These are phyloP conservation scores for Tenthredo scrophulariae DNA, from an alignment of 2,888 invertebrate genomes.

Conservation along the genomic window DNA sequence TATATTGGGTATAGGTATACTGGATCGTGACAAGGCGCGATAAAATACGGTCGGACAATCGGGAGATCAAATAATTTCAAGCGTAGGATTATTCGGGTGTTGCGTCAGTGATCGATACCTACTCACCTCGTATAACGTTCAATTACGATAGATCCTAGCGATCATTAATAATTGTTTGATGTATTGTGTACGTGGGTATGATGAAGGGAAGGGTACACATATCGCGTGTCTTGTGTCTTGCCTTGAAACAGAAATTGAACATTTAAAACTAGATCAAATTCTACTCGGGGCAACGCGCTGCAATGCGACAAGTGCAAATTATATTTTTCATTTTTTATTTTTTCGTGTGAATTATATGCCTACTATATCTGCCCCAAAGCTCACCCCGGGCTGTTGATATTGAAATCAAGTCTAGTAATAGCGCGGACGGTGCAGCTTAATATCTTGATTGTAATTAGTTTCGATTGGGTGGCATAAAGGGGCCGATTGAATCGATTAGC, in stretches of 20 bases:
- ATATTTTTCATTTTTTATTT: background rate
- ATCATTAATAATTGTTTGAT: background rate
- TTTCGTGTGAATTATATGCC: slow-evolving; percentile 4
- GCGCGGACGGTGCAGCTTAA: background rate
- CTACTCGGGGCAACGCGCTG: background rate
- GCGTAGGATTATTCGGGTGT: background rate
- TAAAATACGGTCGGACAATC: slow-evolving; percentile 14
- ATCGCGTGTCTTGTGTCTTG: background rate
- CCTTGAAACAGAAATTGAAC: slow-evolving; percentile 11
- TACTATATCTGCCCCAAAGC: background rate
- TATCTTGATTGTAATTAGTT: slow-evolving; percentile 41
- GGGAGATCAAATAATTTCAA: background rate
- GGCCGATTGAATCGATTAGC: slow-evolving; percentile 49
- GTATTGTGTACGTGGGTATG: background rate
- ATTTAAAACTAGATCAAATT: slow-evolving; percentile 16
- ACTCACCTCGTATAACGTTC: background rate
- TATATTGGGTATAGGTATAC: slow-evolving; percentile 6
- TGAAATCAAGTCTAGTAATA: background rate
- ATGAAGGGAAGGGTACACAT: background rate
- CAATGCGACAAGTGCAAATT: slow-evolving; percentile 48
- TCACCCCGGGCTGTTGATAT: slow-evolving; percentile 40
- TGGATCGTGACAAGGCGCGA: slow-evolving; percentile 12
- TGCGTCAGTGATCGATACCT: background rate
- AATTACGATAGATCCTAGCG: background rate
- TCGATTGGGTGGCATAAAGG: slow-evolving; percentile 42